Evolutionary conservation across 2,888 invertebrate species (phyloP).

Genomic region (Tholera decimalis): DNA sequence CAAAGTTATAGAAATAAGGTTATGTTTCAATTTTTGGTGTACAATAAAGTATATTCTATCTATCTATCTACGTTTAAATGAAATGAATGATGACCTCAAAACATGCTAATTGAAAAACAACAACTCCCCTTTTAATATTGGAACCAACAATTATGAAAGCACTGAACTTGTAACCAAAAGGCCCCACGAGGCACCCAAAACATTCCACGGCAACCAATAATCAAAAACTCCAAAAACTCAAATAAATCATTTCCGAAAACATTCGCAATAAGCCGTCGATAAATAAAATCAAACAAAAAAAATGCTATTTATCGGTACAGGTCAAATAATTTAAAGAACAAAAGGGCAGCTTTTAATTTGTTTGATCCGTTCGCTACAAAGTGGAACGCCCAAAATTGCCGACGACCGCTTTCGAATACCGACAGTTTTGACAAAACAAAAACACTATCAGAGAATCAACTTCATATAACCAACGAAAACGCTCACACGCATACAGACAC

Average conservation of each 20-base stretch:
- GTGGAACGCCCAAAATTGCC: conserved; percentile 72
- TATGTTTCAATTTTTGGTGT: too few relatives aligned
- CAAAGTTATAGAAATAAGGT: too few relatives aligned
- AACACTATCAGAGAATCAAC: conserved; percentile 2
- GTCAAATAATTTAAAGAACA: conserved; percentile 77
- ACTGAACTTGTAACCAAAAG: conserved; percentile 23
- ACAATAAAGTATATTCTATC: too few relatives aligned
- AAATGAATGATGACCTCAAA: background rate
- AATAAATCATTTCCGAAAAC: conserved; percentile 67
- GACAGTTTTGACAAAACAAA: conserved; percentile 49
- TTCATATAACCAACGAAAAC: background rate
- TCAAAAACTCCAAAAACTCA: conserved; percentile 47
- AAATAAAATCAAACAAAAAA: conserved; percentile 74
- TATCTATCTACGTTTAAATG: too few relatives aligned
- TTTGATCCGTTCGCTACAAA: conserved; percentile 74
- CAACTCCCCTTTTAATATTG: conserved; percentile 12
- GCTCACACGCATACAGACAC: background rate
- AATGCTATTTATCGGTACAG: conserved; percentile 69
- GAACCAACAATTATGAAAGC: conserved; percentile 31
- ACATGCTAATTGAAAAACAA: conserved; percentile 5
- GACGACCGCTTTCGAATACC: conserved; percentile 62
- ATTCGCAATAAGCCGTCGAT: conserved; percentile 73
- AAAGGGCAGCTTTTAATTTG: conserved; percentile 73
- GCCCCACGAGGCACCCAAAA: conserved; percentile 15
- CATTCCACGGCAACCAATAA: conserved; percentile 50